phyloP scores from a whole-genome alignment of 2,888 invertebrate species.

The Nysson spinosus region DNA sequence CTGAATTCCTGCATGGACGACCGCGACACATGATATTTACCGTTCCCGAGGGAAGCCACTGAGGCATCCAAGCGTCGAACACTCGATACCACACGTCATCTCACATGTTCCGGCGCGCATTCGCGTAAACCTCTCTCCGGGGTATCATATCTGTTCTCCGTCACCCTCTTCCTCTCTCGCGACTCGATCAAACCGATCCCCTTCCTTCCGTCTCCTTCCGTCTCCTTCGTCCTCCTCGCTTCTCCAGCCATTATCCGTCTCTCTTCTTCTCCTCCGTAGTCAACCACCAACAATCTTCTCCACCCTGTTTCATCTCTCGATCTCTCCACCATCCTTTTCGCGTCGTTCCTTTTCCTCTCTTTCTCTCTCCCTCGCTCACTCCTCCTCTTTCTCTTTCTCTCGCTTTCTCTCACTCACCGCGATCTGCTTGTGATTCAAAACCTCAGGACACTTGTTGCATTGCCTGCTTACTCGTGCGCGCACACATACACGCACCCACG shows the following conservation, averaged over 20 bases:
- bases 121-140: constrained; percentile 71
- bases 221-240: constrained; percentile 48
- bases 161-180: constrained; percentile 28
- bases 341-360: too few species aligned
- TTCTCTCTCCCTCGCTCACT: too few species aligned
- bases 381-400: too few species aligned
- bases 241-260: constrained; percentile 12
- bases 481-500: constrained; percentile 7
- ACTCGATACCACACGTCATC: constrained; percentile 73
- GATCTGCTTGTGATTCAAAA: constrained; percentile 78
- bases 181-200: constrained; percentile 35
- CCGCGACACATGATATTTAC: constrained; percentile 63
- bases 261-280: constrained; percentile 27
- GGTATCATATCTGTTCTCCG: constrained; percentile 66
- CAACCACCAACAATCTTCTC: constrained; percentile 37
- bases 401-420: constrained; percentile 64
- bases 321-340: constrained; percentile 38
- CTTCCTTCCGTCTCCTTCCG: constrained; percentile 53
- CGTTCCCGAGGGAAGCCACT: constrained; percentile 56
- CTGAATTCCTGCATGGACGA: constrained; percentile 54
- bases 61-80: constrained; percentile 70
- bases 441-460: constrained; percentile 78
- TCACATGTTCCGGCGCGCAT: constrained; percentile 69
- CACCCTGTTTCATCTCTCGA: constrained; percentile 34
- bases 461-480: constrained; percentile 69